Conservation (phyloP, 2,797 vertebrate species). For the Novumbra hubbsi region DNA sequence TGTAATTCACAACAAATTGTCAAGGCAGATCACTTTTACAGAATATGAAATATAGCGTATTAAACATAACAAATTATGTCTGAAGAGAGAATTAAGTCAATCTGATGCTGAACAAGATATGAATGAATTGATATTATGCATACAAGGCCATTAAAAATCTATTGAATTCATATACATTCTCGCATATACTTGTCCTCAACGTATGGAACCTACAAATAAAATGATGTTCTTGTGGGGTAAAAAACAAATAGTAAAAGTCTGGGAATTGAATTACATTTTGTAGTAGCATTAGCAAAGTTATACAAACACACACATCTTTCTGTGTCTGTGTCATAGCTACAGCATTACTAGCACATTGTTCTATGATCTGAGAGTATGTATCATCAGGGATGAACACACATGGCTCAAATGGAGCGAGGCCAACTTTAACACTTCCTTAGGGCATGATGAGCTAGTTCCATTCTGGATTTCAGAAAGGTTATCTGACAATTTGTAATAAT, state of each 20-base stretch:
- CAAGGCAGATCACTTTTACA: no score
- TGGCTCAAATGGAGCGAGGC: neutral
- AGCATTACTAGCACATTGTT: neutral
- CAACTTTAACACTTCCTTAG: neutral
- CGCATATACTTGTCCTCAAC: no score
- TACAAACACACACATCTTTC: neutral
- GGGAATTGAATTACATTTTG: neutral
- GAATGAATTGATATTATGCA: no score
- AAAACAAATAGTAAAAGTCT: neutral
- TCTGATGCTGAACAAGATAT: no score
- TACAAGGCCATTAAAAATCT: no score
- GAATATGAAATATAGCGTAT: no score
- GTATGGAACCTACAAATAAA: no score
- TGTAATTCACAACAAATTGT: no score
- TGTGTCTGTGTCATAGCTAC: neutral
- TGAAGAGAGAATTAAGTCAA: no score
- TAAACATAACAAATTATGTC: no score
- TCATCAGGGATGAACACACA: neutral
- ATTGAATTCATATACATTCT: no score
- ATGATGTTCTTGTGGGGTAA: no score
- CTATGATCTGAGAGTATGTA: neutral
- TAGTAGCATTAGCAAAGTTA: neutral
- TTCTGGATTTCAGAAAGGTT: conserved; percentile 7
- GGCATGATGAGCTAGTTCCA: conserved; percentile 8
- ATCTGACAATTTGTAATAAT: neutral